Base-by-base conservation (phyloP, 2,113 vertebrate genomes). In the Elephas maximus region DNA sequence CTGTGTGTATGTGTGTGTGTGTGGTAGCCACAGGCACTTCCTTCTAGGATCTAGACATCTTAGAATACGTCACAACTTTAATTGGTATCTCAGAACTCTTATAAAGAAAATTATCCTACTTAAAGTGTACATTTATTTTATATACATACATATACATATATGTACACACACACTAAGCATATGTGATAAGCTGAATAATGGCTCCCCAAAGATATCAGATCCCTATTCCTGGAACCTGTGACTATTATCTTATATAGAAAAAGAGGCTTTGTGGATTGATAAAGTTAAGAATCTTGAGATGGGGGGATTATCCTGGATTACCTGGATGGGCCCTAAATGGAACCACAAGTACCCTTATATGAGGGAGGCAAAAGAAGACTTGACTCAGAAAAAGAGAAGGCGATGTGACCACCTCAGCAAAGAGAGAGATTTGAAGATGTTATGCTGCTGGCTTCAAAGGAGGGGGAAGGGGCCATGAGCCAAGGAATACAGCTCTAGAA, bases 1-100 rank as follows among this genome's bases (percentile, higher is more conserved):
- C 8, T 11, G 92, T 85, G 45, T 79, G 76, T 67, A 4, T 67
- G 26, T 11, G 92, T 85, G 28, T 79, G 71, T 83, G 62, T 69
- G 90, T 82, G 62, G 26, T 79, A 69, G 4, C 51, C 62, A 87
- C 60, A 73, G 37, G 24, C 53, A 84, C 11, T n/a, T n/a, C 18
- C 41, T 90, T 93, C n/a, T 81, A 91, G 90, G n/a, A 44, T 65
- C 21, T 60, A 84, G 20, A 65, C 8, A n/a, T 77, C 60, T 8
- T 93, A 90, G 14, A 76, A 84, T 83, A 37, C 94, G 53, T 60
- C 80, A 85, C 37, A 67, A 48, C 18, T 62, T 96, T 73, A 92
- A 90, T 23, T 24, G 24, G 4, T 78, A 93, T 90, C 30, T 69
- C 45, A 88, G 63, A 51, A 73, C 57, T 73, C 60, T 88, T 28